Percentiles rank a stretch among this genome's conserved stretches.
Evolutionary conservation across 1,140 invertebrate species (phyloP).

Genomic region (Thaumatotibia leucotreta): DNA sequence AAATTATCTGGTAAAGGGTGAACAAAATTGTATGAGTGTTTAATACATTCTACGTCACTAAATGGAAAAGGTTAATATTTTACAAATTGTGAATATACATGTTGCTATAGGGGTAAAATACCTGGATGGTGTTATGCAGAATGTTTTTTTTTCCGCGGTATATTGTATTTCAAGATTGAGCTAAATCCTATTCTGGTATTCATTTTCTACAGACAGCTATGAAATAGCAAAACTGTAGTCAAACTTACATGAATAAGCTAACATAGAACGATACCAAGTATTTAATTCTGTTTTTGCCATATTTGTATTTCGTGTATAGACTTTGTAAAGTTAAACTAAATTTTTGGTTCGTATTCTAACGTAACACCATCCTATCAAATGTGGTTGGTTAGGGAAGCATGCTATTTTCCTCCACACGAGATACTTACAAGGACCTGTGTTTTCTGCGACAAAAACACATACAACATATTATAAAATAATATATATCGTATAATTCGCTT

Average conservation of each 20-base stretch:
- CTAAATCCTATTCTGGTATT: no score
- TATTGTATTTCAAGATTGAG: no score
- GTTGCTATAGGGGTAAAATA: background rate
- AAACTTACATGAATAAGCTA: no score
- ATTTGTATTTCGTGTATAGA: background rate
- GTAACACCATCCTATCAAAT: background rate
- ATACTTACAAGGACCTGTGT: slow-evolving; percentile 72
- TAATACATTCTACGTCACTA: no score
- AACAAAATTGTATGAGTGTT: no score
- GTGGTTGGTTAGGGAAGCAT: slow-evolving; percentile 10
- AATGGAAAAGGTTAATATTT: no score
- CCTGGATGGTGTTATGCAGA: background rate
- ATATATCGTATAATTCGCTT: background rate
- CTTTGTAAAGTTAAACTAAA: background rate
- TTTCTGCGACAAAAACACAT: slow-evolving; percentile 66
- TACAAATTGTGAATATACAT: no score
- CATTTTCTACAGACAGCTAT: no score
- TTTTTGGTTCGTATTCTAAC: background rate
- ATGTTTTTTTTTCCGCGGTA: no score
- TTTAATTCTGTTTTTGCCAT: no score
- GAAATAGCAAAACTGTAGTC: no score
- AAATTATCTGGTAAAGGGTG: background rate
- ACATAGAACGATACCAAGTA: no score
- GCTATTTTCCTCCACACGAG: slow-evolving; percentile 18
- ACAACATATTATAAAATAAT: slow-evolving; percentile 9